Evolutionary conservation across 2,113 vertebrate species (phyloP), one percentile per base, ranked within the genome.

Genomic region (Natator depressus): DNA sequence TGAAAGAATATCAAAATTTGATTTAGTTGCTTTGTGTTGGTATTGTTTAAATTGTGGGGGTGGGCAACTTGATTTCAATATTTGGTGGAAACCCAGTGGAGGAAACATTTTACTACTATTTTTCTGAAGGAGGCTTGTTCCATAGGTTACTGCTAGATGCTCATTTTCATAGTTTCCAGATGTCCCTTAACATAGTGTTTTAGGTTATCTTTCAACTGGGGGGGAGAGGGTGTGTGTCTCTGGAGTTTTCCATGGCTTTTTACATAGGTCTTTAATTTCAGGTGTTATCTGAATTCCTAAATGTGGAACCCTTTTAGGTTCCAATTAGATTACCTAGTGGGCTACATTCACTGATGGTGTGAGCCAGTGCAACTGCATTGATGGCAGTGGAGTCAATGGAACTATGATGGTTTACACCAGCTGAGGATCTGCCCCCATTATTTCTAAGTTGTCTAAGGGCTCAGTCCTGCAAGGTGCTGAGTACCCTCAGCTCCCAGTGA

Each of bases 1-100:
- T 90, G 55, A 93, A 86, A 91, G 42, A 89, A 50, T 84, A 91
- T n/a, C 24, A 84, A 94, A 89, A 38, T 27, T 42, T 57, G 51
- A 85, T 50, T 93, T 62, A 94, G 84, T 95, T 93, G 89, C 5
- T 2, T 35, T 87, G 72, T 87, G 78, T 85, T 46, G 93, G 4
- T 19, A 81, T 51, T 94, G 89, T 88, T 94, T 82, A 90, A 95
- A 92, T 19, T 22, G 91, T 38, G 89, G 5, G 19, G 59, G 47
- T 59, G 42, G 50, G 27, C 38, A 29, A 65, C 17, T 42, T 55
- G 53, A 65, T 88, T 92, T 49, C 59, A 84, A 55, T 72, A 42
- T 50, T 29, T 35, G 78, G 20, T 72, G 35, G 42, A 51, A 51
- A 75, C n/a, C 49, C 72, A 46, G 84, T 5, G 31, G 65, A 80